These are phyloP conservation scores for Oreochromis niloticus DNA, from an alignment of 2,113 vertebrate genomes.

Conservation along the genomic window DNA sequence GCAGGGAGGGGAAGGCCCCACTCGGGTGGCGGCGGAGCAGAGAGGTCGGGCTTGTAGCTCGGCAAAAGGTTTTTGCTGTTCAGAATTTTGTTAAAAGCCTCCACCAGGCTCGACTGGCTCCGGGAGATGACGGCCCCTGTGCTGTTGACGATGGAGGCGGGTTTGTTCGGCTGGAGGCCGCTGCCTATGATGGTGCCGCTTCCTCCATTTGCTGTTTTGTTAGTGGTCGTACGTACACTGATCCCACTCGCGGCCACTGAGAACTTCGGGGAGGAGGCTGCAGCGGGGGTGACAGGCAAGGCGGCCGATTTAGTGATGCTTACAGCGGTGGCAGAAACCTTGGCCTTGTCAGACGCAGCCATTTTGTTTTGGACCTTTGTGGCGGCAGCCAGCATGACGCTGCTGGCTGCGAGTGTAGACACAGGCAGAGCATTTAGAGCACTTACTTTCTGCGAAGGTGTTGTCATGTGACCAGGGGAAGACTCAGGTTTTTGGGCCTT, in stretches of 20 bases:
- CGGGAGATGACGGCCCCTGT: constrained; percentile 86
- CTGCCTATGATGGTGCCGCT: constrained; percentile 16
- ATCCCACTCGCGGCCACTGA: constrained; percentile 67
- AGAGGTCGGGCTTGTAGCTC: constrained; percentile 90
- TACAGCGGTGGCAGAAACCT: constrained; percentile 68
- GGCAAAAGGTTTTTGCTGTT: constrained; percentile 94
- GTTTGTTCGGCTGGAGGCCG: constrained; percentile 72
- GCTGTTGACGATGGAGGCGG: constrained; percentile 70
- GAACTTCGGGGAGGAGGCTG: constrained; percentile 64
- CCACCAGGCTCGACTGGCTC: constrained; percentile 91
- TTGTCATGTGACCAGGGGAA: constrained; percentile 57
- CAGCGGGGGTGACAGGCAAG: constrained; percentile 54
- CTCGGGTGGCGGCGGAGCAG: constrained; percentile 73
- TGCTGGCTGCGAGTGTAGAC: constrained; percentile 86
- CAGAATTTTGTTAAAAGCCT: constrained; percentile 95
- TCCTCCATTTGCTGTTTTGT: constrained; percentile 76
- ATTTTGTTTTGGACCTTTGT: constrained; percentile 93
- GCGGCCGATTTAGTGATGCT: constrained; percentile 66
- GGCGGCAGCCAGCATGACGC: constrained; percentile 91
- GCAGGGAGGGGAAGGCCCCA: constrained; percentile 82
- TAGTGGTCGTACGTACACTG: constrained; percentile 59
- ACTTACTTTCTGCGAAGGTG: constrained; percentile 78
- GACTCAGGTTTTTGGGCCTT: constrained; percentile 58
- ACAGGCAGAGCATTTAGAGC: constrained; percentile 80
- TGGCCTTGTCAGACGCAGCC: constrained; percentile 71